Evolutionary conservation across 2,797 vertebrate species (phyloP).

Genomic region (Neosalanx taihuensis): DNA sequence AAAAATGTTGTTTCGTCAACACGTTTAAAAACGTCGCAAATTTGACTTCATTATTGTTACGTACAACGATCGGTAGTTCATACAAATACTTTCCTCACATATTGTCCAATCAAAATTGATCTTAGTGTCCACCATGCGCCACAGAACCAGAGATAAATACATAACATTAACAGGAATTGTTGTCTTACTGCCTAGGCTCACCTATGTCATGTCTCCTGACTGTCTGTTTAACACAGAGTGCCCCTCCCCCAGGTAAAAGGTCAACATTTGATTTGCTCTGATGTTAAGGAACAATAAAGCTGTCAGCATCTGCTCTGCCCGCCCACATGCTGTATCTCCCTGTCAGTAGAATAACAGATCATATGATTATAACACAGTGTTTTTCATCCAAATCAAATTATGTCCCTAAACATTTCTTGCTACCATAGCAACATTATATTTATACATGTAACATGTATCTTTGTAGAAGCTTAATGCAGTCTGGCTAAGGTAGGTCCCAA

Average conservation of each 20-base stretch:
- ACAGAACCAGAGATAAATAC: not conserved
- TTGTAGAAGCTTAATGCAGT: not conserved
- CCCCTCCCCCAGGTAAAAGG: constrained; percentile 6
- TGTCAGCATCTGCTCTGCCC: constrained; percentile 38
- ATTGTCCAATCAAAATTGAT: too few species aligned
- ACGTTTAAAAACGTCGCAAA: too few species aligned
- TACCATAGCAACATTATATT: not conserved
- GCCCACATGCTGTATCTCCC: too few species aligned
- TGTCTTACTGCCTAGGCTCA: not conserved
- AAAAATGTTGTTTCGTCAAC: too few species aligned
- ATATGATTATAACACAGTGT: not conserved
- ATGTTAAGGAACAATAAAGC: constrained; percentile 51
- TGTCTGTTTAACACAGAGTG: not conserved
- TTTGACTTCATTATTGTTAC: too few species aligned
- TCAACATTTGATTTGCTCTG: constrained; percentile 23
- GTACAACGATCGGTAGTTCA: too few species aligned
- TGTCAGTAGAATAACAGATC: too few species aligned
- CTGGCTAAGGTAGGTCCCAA: not conserved
- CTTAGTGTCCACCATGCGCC: too few species aligned
- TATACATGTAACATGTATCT: not conserved
- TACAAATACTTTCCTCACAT: too few species aligned
- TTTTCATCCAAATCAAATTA: not conserved
- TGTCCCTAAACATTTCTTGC: not conserved
- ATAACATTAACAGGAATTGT: not conserved
- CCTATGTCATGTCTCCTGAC: not conserved